Conservation (phyloP, 2,113 vertebrate species). For the Coregonus clupeaformis region DNA sequence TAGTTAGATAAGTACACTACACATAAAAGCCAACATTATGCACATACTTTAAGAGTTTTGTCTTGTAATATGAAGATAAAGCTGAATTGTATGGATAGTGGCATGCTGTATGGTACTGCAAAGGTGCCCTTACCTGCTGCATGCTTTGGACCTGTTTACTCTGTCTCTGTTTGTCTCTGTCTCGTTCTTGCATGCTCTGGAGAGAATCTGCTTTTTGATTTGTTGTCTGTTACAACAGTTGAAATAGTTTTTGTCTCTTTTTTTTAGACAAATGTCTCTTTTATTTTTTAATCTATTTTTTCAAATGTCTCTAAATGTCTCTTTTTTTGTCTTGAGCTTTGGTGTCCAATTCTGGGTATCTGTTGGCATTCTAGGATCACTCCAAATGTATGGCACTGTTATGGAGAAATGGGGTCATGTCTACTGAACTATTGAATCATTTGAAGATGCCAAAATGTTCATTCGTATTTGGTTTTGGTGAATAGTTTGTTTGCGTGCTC, state of each 20-base stretch:
- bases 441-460: constrained; percentile 1
- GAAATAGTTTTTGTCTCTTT: constrained; percentile 44
- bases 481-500: not conserved
- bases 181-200: constrained; percentile 51
- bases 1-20: too few species aligned
- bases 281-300: constrained; percentile 22
- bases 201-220: constrained; percentile 46
- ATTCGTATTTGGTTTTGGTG: not conserved
- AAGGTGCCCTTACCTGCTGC: not conserved
- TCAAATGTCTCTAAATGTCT: constrained; percentile 55
- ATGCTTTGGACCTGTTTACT: not conserved
- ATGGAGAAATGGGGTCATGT: constrained; percentile 27
- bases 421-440: not conserved
- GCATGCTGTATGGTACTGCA: too few species aligned
- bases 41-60: too few species aligned
- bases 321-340: constrained; percentile 68
- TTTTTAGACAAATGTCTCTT: not conserved
- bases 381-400: constrained; percentile 32
- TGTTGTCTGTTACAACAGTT: constrained; percentile 71
- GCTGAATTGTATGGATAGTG: not conserved
- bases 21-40: too few species aligned
- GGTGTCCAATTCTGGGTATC: constrained; percentile 71
- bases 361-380: constrained; percentile 27
- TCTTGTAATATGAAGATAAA: too few species aligned
- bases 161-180: not conserved